phyloP scores from a whole-genome alignment of 2,113 vertebrate genomes.

The Asarcornis scutulata region DNA sequence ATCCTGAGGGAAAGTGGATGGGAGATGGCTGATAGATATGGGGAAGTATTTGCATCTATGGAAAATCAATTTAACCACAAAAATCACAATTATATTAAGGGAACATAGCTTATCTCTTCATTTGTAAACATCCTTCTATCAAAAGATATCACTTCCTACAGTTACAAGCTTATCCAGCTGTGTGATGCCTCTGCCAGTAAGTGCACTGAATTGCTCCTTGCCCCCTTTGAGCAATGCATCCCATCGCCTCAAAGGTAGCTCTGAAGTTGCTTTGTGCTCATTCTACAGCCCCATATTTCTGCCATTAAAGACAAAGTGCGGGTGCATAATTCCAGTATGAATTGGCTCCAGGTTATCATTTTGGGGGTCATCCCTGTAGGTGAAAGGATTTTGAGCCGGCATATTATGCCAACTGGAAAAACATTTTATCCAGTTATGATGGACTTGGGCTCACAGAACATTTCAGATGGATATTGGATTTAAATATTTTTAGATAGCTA shows the following conservation, averaged over 20 bases:
- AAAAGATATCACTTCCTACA: not conserved
- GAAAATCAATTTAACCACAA: constrained; percentile 34
- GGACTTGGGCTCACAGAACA: not conserved
- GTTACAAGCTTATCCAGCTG: not conserved
- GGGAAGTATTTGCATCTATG: not conserved
- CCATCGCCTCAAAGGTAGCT: accelerated
- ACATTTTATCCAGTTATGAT: not conserved
- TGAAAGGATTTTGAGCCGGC: not conserved
- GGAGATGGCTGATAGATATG: not conserved
- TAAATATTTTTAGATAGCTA: not conserved
- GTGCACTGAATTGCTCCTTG: not conserved
- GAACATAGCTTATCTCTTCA: not conserved
- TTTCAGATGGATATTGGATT: not conserved
- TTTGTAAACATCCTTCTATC: not conserved
- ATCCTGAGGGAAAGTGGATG: not conserved
- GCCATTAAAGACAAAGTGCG: not conserved
- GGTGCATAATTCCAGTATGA: not conserved
- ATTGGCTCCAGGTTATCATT: not conserved
- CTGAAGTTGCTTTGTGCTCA: not conserved
- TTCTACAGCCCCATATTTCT: not conserved
- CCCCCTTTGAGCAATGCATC: not conserved
- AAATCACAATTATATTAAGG: not conserved
- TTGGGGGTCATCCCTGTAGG: too few species aligned
- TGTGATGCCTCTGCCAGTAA: not conserved
- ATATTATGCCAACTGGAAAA: not conserved